phyloP scores from a whole-genome alignment of 2,797 vertebrate genomes.

The Atherinosoma microstoma region DNA sequence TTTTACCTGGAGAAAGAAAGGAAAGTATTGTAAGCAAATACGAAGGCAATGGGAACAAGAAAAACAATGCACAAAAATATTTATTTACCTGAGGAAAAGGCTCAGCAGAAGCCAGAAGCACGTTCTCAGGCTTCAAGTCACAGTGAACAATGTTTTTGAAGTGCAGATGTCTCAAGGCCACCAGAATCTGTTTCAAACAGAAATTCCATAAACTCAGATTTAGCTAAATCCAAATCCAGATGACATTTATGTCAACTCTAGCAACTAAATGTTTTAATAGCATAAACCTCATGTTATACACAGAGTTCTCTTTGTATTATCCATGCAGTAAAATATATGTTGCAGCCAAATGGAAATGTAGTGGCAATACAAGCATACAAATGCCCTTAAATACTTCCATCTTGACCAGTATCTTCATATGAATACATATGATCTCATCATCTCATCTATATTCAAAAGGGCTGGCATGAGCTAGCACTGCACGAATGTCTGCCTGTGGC shows the following conservation, averaged over 20 bases:
- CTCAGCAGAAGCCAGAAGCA: slow-evolving; percentile 95
- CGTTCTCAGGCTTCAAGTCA: slow-evolving; percentile 98
- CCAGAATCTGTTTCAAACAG: slow-evolving; percentile 88
- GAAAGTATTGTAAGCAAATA: background rate
- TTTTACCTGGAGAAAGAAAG: slow-evolving; percentile 87
- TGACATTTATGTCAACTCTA: slow-evolving; percentile 23
- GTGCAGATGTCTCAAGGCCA: slow-evolving; percentile 97
- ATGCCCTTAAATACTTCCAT: slow-evolving; percentile 65
- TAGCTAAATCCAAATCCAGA: slow-evolving; percentile 27
- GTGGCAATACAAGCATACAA: slow-evolving; percentile 46
- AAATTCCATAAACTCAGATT: slow-evolving; percentile 22
- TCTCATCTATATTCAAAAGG: slow-evolving; percentile 68
- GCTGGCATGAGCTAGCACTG: slow-evolving; percentile 36
- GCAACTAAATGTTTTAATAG: slow-evolving; percentile 25
- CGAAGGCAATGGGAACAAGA: background rate
- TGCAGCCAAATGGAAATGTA: slow-evolving; percentile 51
- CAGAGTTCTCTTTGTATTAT: slow-evolving; percentile 41
- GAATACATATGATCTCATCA: slow-evolving; percentile 59
- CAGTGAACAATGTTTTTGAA: slow-evolving; percentile 99
- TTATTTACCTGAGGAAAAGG: slow-evolving; percentile 93
- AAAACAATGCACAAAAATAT: background rate
- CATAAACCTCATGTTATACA: slow-evolving; percentile 19
- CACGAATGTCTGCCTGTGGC: slow-evolving; percentile 67
- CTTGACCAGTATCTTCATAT: slow-evolving; percentile 56
- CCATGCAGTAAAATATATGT: slow-evolving; percentile 10